Base-by-base conservation (phyloP, 2,888 invertebrate species). In the Microplitis deprimator region DNA sequence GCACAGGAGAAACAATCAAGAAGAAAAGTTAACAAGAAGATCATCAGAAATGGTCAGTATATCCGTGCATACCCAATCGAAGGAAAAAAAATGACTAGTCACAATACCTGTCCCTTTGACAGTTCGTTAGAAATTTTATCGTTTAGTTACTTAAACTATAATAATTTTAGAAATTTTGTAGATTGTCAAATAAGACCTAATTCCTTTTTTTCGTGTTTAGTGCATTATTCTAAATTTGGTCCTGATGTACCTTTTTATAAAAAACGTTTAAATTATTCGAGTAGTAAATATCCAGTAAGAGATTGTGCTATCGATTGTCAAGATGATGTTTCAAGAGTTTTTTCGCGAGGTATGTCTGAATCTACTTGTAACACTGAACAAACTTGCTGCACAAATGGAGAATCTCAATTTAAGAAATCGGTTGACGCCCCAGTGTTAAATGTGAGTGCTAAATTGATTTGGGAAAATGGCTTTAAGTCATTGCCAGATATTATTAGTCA, bases 281-380 rank as follows among this genome's bases (percentile, higher is more conserved):
- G 61, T 61, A n/a, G n/a, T 61, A n/a, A 61, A 61, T 61, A 61
- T 61, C 61, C 61, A 3, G n/a, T n/a, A 17, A 13, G 13, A n/a
- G n/a, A 61, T 61, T 61, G 17, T 61, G n/a, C 61, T 16, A n/a
- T 61, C 6, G 13, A 61, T 61, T 61, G 61, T 61, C 6, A 6
- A 61, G 61, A 61, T 61, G 61, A 61, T 61, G 61, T 61, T 61
- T 61, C 61, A n/a, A n/a, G n/a, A 17, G 61, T 61, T 61, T 61
- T 61, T 61, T 6, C 16, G n/a, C 61, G 61, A 61, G 1, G 10
- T 61, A 61, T 61, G 61, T n/a, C 10, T n/a, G 62, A 62, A 62
- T 62, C 13, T 10, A n/a, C 7, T 62, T 62, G 62, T 62, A 62
- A 62, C 16, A 16, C 8, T 62, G 62, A 62, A 62, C 62, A 62